Conservation (phyloP, 2,113 vertebrate genomes). For the Ophthalmolycus amberensis region DNA sequence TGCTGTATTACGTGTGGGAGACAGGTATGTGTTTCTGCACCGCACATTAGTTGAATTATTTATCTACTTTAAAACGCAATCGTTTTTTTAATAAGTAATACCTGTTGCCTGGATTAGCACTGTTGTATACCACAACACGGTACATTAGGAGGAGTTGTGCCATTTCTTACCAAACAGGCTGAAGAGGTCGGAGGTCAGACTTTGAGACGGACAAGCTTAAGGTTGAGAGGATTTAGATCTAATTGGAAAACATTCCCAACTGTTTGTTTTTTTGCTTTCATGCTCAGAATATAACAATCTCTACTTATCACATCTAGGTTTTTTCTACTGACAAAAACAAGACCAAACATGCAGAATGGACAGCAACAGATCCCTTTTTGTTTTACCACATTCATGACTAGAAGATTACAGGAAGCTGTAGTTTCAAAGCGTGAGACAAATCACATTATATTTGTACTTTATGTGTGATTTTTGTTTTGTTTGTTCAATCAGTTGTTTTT, state of each 20-base stretch:
- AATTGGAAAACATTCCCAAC: constrained; percentile 22
- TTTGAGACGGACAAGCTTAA: constrained; percentile 41
- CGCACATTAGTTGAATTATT: not conserved
- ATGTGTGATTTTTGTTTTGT: not conserved
- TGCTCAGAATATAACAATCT: too few species aligned
- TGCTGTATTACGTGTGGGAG: not conserved
- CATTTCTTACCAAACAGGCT: not conserved
- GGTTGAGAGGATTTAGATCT: constrained; percentile 39
- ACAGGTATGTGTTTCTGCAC: not conserved
- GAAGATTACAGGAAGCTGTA: not conserved
- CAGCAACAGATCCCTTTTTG: not conserved
- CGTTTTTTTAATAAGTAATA: not conserved
- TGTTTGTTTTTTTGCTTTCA: not conserved
- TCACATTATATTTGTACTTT: not conserved
- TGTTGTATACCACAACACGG: too few species aligned
- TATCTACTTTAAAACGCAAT: not conserved
- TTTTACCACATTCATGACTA: not conserved
- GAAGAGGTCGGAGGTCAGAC: constrained; percentile 37
- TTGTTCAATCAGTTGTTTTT: not conserved
- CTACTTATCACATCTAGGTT: not conserved
- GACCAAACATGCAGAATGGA: not conserved
- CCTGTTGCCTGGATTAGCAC: not conserved
- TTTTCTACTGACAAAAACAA: not conserved
- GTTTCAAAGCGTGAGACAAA: not conserved
- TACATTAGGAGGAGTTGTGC: not conserved